Evolutionary conservation across 2,113 vertebrate genomes (phyloP).

Genomic region (Cephalopholis sonnerati): DNA sequence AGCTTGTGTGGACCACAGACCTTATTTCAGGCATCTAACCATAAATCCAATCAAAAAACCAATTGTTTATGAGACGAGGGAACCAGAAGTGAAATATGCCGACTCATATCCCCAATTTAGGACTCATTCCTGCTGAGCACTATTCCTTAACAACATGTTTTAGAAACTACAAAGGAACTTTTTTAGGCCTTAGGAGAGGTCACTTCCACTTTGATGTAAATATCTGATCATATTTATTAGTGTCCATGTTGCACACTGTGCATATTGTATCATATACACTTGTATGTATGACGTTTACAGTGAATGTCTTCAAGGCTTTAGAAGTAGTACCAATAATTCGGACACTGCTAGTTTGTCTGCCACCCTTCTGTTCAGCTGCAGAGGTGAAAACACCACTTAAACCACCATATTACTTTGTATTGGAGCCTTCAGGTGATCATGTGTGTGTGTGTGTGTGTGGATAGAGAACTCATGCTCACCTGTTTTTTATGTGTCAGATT

Average conservation of each 20-base stretch:
- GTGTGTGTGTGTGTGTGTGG: not conserved
- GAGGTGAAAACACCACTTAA: constrained; percentile 14
- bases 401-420: constrained; percentile 3
- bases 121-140: too few relatives aligned
- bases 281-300: not conserved
- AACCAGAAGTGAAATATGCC: too few relatives aligned
- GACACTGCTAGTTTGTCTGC: not conserved
- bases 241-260: not conserved
- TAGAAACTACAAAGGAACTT: not conserved
- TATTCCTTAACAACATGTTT: not conserved
- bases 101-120: too few relatives aligned
- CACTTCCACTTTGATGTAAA: not conserved
- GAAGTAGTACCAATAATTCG: not conserved
- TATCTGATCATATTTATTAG: not conserved
- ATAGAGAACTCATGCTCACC: constrained; percentile 3
- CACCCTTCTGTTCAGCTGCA: constrained; percentile 2
- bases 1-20: too few relatives aligned
- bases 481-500: constrained; percentile 49
- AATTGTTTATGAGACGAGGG: too few relatives aligned
- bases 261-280: not conserved
- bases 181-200: not conserved
- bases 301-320: not conserved
- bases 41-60: too few relatives aligned
- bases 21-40: too few relatives aligned
- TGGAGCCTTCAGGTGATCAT: not conserved